Evolutionary conservation across 2,797 vertebrate species (phyloP).

Genomic region (Micrastur ruficollis): DNA sequence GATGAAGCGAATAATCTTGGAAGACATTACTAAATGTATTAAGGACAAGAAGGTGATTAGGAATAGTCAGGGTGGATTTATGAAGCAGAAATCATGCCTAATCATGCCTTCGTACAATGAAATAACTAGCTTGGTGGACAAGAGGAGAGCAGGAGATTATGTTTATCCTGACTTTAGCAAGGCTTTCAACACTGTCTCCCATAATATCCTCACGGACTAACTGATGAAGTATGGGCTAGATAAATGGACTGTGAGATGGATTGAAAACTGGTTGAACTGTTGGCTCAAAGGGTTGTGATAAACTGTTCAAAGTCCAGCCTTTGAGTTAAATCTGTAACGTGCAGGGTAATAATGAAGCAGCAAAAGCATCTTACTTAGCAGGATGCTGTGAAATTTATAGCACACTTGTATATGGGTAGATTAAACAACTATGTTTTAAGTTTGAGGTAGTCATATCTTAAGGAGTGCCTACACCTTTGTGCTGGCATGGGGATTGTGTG

Average conservation of each 20-base stretch:
- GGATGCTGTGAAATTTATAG: not conserved
- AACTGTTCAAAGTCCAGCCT: not conserved
- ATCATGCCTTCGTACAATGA: not conserved
- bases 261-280: not conserved
- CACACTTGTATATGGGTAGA: accelerated
- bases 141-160: not conserved
- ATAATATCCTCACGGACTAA: not conserved
- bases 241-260: not conserved
- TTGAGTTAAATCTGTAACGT: not conserved
- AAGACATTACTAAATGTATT: not conserved
- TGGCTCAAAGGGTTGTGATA: not conserved
- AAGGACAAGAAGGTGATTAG: not conserved
- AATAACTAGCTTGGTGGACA: not conserved
- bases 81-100: not conserved
- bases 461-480: not conserved
- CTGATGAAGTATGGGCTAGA: not conserved
- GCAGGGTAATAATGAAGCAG: not conserved
- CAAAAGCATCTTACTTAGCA: not conserved
- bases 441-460: not conserved
- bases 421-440: accelerated
- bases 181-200: not conserved
- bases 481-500: not conserved
- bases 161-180: not conserved
- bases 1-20: not conserved
- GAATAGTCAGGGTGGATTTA: not conserved